A percentile compares a stretch with the other conserved stretches of the same genome.
Conservation (phyloP, 2,888 invertebrate genomes). For the Drosophila ustulata region DNA sequence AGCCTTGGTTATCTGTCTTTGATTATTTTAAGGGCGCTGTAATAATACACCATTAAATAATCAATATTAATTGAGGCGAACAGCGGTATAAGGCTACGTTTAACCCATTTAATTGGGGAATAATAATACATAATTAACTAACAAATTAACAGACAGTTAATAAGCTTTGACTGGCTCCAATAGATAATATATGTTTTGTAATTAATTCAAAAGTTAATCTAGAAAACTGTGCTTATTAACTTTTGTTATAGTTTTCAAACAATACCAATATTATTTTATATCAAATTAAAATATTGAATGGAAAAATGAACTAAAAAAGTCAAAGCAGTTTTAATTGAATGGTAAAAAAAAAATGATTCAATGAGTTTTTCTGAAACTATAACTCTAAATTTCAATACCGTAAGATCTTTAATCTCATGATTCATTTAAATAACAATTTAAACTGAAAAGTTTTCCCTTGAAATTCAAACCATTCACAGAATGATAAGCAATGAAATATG, state of each 20-base stretch:
- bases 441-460: background rate
- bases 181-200: too few relatives aligned
- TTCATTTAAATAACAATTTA: background rate
- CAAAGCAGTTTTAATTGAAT: background rate
- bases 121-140: background rate
- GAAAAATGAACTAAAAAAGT: too few relatives aligned
- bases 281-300: too few relatives aligned
- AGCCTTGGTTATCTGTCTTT: background rate
- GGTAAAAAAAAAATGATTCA: too few relatives aligned
- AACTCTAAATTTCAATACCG: background rate
- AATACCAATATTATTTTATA: background rate
- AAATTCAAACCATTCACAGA: background rate
- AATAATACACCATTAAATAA: slow-evolving; percentile 1
- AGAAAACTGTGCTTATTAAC: too few relatives aligned
- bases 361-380: background rate
- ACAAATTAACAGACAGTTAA: too few relatives aligned
- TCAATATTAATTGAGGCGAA: background rate
- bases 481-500: background rate
- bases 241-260: too few relatives aligned
- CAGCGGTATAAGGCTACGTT: background rate
- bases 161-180: background rate
- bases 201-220: too few relatives aligned
- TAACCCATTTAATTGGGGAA: background rate
- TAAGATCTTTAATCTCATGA: background rate
- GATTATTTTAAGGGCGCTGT: background rate